These are phyloP conservation scores for Volucella zonaria DNA, from an alignment of 2,888 invertebrate species.

Conservation along the genomic window DNA sequence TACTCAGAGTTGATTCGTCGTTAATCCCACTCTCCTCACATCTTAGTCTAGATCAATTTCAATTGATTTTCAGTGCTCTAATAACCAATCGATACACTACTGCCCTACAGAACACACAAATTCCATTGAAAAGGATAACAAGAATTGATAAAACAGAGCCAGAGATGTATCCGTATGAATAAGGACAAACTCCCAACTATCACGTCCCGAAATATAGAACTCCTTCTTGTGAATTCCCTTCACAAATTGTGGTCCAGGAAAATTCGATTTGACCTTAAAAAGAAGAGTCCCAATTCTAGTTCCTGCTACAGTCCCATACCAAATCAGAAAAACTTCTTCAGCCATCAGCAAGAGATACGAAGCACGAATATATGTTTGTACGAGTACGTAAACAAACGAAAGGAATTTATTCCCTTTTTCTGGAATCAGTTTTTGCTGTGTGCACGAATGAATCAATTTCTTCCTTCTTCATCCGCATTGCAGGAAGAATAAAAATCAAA, in stretches of 20 bases:
- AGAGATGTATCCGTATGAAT: background rate
- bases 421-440: constrained; percentile 21
- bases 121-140: background rate
- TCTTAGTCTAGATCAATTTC: background rate
- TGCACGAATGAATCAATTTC: constrained; percentile 42
- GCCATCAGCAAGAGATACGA: no score
- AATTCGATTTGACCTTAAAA: constrained; percentile 56
- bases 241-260: constrained; percentile 58
- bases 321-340: no score
- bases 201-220: constrained; percentile 40
- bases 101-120: constrained; percentile 30
- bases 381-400: no score
- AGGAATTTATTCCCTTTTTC: constrained; percentile 3
- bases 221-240: constrained; percentile 56
- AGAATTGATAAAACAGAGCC: constrained; percentile 23
- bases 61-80: constrained; percentile 10
- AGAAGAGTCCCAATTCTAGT: background rate
- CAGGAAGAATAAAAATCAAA: constrained; percentile 66
- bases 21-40: no score
- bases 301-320: no score
- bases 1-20: no score
- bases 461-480: constrained; percentile 51
- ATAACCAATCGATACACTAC: constrained; percentile 28
- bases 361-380: no score
- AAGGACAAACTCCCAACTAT: constrained; percentile 23